phyloP scores from a whole-genome alignment of 2,888 invertebrate species.

The Branchinecta sandiegonensis region DNA sequence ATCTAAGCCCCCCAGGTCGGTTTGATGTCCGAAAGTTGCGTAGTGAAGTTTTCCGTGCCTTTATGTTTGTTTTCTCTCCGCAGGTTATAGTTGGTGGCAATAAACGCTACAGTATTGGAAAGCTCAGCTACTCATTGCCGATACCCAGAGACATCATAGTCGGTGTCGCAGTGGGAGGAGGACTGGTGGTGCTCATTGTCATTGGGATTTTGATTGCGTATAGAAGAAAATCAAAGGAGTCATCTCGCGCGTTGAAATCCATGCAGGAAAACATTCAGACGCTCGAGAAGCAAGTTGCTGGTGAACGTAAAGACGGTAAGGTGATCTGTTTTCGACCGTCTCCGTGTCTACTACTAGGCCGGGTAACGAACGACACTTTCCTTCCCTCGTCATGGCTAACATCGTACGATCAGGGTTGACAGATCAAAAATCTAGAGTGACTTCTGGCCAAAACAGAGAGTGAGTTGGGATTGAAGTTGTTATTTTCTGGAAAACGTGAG shows the following conservation, averaged over 20 bases:
- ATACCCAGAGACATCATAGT: conserved; percentile 67
- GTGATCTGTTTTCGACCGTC: neutral
- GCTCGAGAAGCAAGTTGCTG: conserved; percentile 76
- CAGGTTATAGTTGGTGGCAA: conserved; percentile 63
- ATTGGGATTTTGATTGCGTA: conserved; percentile 80
- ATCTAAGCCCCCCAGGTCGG: too few relatives aligned
- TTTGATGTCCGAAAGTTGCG: too few relatives aligned
- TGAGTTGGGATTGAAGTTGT: too few relatives aligned
- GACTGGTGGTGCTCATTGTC: conserved; percentile 45
- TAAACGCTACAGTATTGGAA: conserved; percentile 68
- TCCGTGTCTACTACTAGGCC: neutral
- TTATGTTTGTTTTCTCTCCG: conserved; percentile 20
- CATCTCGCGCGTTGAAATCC: conserved; percentile 86
- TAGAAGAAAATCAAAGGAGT: conserved; percentile 86
- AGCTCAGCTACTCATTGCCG: conserved; percentile 64
- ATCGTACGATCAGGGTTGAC: too few relatives aligned
- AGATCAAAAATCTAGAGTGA: too few relatives aligned
- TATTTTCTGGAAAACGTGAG: too few relatives aligned
- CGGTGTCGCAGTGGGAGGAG: conserved; percentile 56
- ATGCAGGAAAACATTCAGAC: conserved; percentile 99
- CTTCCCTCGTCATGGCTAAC: too few relatives aligned
- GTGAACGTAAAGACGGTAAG: conserved; percentile 38
- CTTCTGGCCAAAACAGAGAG: too few relatives aligned
- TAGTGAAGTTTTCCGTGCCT: too few relatives aligned
- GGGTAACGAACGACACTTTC: too few relatives aligned